Evolutionary conservation across 2,888 invertebrate genomes (phyloP), one percentile per base, ranked within the genome.

Genomic region (Drosophila acutilabella): DNA sequence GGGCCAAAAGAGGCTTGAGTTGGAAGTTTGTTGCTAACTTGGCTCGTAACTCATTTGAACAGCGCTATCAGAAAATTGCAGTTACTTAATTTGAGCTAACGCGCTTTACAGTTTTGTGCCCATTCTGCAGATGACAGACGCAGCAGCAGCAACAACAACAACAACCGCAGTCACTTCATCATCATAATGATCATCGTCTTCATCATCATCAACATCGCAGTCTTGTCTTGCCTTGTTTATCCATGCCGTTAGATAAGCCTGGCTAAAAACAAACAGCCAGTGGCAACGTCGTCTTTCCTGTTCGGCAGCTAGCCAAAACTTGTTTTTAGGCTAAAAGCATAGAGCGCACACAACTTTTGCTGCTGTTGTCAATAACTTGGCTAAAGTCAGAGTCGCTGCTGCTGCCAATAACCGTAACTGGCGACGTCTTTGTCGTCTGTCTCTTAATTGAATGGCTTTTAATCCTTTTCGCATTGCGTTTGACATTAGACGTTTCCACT

Each of bases 381-480:
- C 44, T 7, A 26, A 13, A 54, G 30, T 18, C 14, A n/a, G 38
- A 36, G 18, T 61, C 30, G 56, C n/a, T 20, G 64, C 51, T 38
- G 48, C 33, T 64, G 61, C 71, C 75, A 70, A 70, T 74, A 65
- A 58, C 58, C 73, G 54, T 47, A 59, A 61, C 61, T 54, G 36
- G 59, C 58, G 53, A 59, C 67, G 47, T 72, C 76, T 75, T 71
- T 56, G 56, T 54, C 61, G 47, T 54, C 47, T 75, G 83, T 67
- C 71, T 58, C 81, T 80, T 85, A 85, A 88, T 81, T 81, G 82
- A 82, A 81, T 85, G 89, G 79, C 89, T 88, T 86, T 88, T 90
- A 88, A 88, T 88, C 90, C 88, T 88, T 90, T 89, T 90, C 89
- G 78, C 88, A 86, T 78, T 89, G 88, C 88, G 86, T 89, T 84